Conservation (phyloP, 2,888 invertebrate species). For the Aphidoletes aphidimyza region DNA sequence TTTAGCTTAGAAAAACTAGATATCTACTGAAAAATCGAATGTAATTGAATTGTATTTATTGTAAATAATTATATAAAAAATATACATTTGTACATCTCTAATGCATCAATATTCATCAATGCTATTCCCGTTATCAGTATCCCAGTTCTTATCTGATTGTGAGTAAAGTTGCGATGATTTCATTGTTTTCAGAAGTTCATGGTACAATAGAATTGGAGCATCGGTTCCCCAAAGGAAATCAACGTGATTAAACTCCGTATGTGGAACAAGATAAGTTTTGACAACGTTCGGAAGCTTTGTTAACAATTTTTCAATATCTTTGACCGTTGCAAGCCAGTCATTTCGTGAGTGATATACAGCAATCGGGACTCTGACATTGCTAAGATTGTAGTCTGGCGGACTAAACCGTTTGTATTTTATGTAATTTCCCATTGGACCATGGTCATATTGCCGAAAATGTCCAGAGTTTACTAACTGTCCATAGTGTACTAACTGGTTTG, state of each 20-base stretch:
- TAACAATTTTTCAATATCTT: constrained; percentile 55
- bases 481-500: constrained; percentile 71
- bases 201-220: constrained; percentile 14
- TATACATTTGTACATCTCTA: too few species aligned
- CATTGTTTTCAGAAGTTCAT: neutral
- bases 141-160: too few species aligned
- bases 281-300: constrained; percentile 62
- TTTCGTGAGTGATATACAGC: constrained; percentile 73
- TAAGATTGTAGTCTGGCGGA: constrained; percentile 72
- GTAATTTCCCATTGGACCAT: constrained; percentile 65
- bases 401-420: constrained; percentile 70
- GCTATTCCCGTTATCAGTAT: too few species aligned
- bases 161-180: neutral
- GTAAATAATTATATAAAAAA: too few species aligned
- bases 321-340: constrained; percentile 72
- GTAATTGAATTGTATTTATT: too few species aligned
- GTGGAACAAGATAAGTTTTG: constrained; percentile 68
- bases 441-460: constrained; percentile 71
- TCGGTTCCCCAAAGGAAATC: constrained; percentile 74
- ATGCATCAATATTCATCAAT: too few species aligned
- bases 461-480: constrained; percentile 72
- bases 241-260: constrained; percentile 72
- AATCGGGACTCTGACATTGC: constrained; percentile 71
- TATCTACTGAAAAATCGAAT: too few species aligned
- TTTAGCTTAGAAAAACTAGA: too few species aligned